phyloP scores from a whole-genome alignment of 1,140 invertebrate species.

The Psix sp. region DNA sequence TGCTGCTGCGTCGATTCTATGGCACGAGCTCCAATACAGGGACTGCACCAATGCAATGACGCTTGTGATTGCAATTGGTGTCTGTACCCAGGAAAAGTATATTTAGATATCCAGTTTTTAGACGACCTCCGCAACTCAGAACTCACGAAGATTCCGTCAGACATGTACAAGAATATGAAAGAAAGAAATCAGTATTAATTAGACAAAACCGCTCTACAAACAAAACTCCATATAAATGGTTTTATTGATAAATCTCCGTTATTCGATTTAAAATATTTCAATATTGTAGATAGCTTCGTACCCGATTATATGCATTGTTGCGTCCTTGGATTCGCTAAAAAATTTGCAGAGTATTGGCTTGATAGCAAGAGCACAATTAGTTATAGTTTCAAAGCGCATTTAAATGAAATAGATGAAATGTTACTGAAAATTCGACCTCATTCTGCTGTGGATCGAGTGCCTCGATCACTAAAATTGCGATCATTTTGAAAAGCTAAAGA shows the following conservation, averaged over 20 bases:
- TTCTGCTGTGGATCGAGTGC: not conserved
- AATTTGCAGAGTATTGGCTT: slow-evolving; percentile 34
- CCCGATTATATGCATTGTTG: slow-evolving; percentile 23
- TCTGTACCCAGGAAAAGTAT: not conserved
- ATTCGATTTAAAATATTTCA: slow-evolving; percentile 13
- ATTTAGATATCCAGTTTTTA: not conserved
- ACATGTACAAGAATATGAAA: slow-evolving; percentile 16
- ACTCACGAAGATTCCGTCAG: slow-evolving; percentile 1
- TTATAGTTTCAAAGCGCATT: slow-evolving; percentile 12
- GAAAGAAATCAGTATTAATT: not conserved
- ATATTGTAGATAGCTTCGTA: slow-evolving; percentile 36
- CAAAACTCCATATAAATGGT: slow-evolving; percentile 14
- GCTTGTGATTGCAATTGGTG: slow-evolving; percentile 1
- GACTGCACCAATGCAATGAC: too few relatives aligned
- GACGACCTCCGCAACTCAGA: not conserved
- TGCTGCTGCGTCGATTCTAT: not conserved
- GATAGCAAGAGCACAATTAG: slow-evolving; percentile 3
- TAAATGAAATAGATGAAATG: slow-evolving; percentile 6
- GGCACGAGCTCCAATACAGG: not conserved
- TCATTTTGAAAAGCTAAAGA: slow-evolving; percentile 40
- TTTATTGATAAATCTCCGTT: slow-evolving; percentile 16
- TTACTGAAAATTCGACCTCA: slow-evolving; percentile 6
- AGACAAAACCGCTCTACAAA: not conserved
- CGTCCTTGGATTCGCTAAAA: slow-evolving; percentile 13
- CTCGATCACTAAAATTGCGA: slow-evolving; percentile 4